These are phyloP conservation scores for Brenthis hecate DNA, from an alignment of 2,888 invertebrate species.

Conservation along the genomic window DNA sequence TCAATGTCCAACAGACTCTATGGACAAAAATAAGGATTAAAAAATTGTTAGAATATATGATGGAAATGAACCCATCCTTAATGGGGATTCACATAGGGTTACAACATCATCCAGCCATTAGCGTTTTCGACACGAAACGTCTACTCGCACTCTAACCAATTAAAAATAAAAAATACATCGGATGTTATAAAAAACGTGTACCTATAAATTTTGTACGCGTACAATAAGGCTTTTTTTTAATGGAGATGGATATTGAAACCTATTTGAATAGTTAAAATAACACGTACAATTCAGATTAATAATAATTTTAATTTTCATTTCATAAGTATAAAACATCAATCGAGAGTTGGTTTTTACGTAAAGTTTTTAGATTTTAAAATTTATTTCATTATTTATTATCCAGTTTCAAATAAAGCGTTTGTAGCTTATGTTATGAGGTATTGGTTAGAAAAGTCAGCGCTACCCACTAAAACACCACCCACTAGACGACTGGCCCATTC, in stretches of 20 bases:
- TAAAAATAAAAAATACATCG: slow-evolving; percentile 27
- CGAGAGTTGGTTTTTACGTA: too few relatives aligned
- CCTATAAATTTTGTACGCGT: slow-evolving; percentile 7
- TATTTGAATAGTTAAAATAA: too few relatives aligned
- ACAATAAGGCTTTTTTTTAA: slow-evolving; percentile 2
- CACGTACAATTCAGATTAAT: too few relatives aligned
- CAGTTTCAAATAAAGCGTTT: too few relatives aligned
- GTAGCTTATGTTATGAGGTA: too few relatives aligned
- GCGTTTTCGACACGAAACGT: slow-evolving; percentile 36
- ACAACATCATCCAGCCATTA: slow-evolving; percentile 38
- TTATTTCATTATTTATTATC: too few relatives aligned
- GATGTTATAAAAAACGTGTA: slow-evolving; percentile 15
- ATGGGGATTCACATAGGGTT: slow-evolving; percentile 31
- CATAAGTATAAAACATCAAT: too few relatives aligned
- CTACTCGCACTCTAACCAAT: slow-evolving; percentile 30
- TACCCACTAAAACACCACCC: too few relatives aligned
- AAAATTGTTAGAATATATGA: slow-evolving; percentile 17
- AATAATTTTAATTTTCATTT: too few relatives aligned
- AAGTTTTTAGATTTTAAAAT: too few relatives aligned
- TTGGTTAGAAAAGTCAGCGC: too few relatives aligned
- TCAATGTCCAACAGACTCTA: background rate
- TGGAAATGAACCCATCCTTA: slow-evolving; percentile 19
- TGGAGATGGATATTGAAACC: background rate
- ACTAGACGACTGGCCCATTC: too few relatives aligned
- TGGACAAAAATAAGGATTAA: slow-evolving; percentile 5